Percentiles rank a stretch among this genome's conserved stretches.
Evolutionary conservation across 1,140 invertebrate species (phyloP).

Genomic region (Platyscapa corneri): DNA sequence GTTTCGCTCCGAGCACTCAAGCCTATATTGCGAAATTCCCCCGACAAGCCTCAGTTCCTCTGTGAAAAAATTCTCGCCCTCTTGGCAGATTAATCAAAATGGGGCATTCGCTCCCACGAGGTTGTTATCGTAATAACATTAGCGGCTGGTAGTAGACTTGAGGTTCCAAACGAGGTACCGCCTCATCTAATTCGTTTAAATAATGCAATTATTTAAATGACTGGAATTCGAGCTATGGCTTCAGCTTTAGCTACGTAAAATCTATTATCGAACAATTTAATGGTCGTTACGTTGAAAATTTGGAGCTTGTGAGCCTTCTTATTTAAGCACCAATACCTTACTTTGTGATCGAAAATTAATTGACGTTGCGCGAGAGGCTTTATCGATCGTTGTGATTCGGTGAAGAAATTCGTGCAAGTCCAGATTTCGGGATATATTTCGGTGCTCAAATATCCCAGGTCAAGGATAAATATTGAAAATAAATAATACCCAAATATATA

Average conservation of each 20-base stretch:
- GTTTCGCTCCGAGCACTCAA: neutral
- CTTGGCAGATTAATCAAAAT: neutral
- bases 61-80: neutral
- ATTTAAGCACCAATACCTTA: no score
- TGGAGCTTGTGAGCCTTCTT: no score
- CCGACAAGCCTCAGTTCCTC: neutral
- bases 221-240: neutral
- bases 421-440: no score
- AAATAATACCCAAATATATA: no score
- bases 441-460: no score
- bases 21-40: neutral
- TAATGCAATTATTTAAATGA: slow-evolving; percentile 2
- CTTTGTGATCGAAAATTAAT: no score
- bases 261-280: neutral
- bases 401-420: no score
- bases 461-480: no score
- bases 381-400: no score
- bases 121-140: neutral
- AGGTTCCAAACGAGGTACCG: neutral
- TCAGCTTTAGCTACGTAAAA: neutral
- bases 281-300: no score
- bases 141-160: neutral
- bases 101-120: neutral
- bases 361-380: no score
- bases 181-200: neutral